Evolutionary conservation across 2,888 invertebrate genomes (phyloP).

Genomic region (Scaptomyza parva): DNA sequence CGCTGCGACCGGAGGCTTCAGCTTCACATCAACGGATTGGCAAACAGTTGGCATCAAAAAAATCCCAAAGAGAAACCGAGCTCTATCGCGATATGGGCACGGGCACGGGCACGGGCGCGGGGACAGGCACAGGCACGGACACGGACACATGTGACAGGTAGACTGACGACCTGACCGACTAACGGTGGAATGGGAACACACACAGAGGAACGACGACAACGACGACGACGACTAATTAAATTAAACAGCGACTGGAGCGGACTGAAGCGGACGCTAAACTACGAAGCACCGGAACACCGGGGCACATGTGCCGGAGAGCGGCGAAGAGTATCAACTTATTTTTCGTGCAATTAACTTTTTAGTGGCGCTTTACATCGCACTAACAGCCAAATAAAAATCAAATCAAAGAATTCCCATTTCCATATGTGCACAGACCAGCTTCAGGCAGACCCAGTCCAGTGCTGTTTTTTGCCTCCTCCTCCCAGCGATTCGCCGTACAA

Average conservation of each 20-base stretch:
- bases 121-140: constrained; percentile 1
- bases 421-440: constrained; percentile 22
- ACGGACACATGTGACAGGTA: constrained; percentile 4
- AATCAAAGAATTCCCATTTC: constrained; percentile 78
- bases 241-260: constrained; percentile 70
- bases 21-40: constrained; percentile 47
- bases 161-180: constrained; percentile 24
- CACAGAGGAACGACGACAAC: constrained; percentile 33
- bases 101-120: no score
- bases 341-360: constrained; percentile 80
- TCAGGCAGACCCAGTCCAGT: constrained; percentile 9
- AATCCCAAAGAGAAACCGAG: constrained; percentile 20
- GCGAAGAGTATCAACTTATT: constrained; percentile 71
- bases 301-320: constrained; percentile 34
- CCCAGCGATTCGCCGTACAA: constrained; percentile 37
- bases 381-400: constrained; percentile 71
- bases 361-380: constrained; percentile 56
- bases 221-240: constrained; percentile 63
- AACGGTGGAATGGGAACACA: constrained; percentile 4
- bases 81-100: constrained; percentile 11
- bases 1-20: constrained; percentile 44
- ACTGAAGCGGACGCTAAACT: constrained; percentile 61
- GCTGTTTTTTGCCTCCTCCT: background rate
- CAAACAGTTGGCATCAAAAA: constrained; percentile 40
- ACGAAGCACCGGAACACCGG: constrained; percentile 29